phyloP scores from a whole-genome alignment of 2,888 invertebrate genomes.

The Thyatira batis region DNA sequence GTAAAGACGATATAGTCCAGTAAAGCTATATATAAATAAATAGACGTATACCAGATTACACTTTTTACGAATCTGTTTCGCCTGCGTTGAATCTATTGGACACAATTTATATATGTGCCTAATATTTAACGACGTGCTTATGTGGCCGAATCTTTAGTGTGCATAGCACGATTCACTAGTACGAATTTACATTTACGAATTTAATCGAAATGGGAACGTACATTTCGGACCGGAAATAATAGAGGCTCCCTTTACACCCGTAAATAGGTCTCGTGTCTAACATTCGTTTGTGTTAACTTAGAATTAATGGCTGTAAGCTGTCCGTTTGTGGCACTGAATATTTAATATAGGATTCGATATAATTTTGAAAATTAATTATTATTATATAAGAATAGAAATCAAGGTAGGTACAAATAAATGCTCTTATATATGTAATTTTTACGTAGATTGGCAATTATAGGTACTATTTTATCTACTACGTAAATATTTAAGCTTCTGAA shows the following conservation, averaged over 20 bases:
- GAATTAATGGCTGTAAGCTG: slow-evolving; percentile 11
- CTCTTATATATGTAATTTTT: no score
- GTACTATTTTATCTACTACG: no score
- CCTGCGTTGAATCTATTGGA: no score
- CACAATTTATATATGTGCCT: no score
- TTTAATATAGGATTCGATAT: background rate
- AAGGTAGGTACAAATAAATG: background rate
- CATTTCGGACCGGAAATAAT: slow-evolving; percentile 2
- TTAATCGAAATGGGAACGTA: slow-evolving; percentile 17
- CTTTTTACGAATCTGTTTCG: background rate
- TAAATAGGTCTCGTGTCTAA: slow-evolving; percentile 30
- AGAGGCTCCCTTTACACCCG: slow-evolving; percentile 17
- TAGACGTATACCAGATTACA: no score
- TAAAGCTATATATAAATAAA: no score
- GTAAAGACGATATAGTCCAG: no score
- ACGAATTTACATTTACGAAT: slow-evolving; percentile 10
- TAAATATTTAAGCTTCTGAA: no score
- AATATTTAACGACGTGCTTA: background rate
- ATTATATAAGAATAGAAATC: no score
- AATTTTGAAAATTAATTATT: background rate
- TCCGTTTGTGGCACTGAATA: background rate
- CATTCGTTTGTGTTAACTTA: slow-evolving; percentile 25
- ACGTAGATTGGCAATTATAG: no score
- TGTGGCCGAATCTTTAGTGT: background rate
- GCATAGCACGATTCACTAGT: background rate